Percentiles rank a stretch among this genome's conserved stretches.
Conservation (phyloP, 2,113 vertebrate genomes). For the Halichoeres trimaculatus region DNA sequence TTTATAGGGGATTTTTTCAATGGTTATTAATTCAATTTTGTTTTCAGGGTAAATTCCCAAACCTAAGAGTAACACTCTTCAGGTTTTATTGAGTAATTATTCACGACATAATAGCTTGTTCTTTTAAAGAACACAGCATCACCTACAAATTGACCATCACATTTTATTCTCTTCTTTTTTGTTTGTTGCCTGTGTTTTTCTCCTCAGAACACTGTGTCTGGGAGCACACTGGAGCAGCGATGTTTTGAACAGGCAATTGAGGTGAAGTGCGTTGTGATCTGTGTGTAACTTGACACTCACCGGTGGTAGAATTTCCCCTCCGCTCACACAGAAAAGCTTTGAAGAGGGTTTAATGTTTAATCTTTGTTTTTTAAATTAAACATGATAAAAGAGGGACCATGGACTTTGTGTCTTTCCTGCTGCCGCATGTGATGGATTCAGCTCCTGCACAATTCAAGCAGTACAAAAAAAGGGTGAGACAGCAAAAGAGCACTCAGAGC, state of each 20-base stretch:
- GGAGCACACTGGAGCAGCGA: constrained; percentile 1
- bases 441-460: constrained; percentile 44
- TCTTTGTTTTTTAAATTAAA: constrained; percentile 69
- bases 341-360: constrained; percentile 71
- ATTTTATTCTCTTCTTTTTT: neutral
- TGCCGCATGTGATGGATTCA: constrained; percentile 45
- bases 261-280: constrained; percentile 33
- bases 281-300: constrained; percentile 39
- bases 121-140: too few relatives aligned
- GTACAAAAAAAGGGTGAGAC: constrained; percentile 44
- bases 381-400: constrained; percentile 49
- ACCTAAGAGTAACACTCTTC: too few relatives aligned
- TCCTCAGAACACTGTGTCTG: neutral
- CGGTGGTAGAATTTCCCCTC: constrained; percentile 7
- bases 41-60: too few relatives aligned
- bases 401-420: constrained; percentile 53
- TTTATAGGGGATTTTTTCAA: too few relatives aligned
- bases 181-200: neutral
- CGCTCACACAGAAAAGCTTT: constrained; percentile 13
- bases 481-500: constrained; percentile 56
- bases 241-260: constrained; percentile 52
- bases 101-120: too few relatives aligned
- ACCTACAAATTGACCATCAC: too few relatives aligned
- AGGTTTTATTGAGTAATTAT: too few relatives aligned
- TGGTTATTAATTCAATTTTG: too few relatives aligned